Percentiles rank a stretch among this genome's conserved stretches.
Evolutionary conservation across 2,888 invertebrate species (phyloP).

Genomic region (Melieria picta): DNA sequence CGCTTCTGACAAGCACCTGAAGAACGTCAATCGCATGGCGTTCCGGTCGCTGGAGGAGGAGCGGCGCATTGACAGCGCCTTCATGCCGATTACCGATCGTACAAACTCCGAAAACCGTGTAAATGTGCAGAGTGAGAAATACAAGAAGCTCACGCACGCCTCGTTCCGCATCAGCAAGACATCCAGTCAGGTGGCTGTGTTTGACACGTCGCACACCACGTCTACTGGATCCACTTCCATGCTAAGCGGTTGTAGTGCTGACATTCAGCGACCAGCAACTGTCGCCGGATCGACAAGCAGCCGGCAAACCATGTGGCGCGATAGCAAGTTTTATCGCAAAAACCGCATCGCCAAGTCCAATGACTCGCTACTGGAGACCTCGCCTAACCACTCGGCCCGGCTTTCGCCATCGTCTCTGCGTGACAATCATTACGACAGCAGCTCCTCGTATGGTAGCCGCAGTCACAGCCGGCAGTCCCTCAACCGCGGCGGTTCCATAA

Average conservation of each 20-base stretch:
- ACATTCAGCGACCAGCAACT: constrained; percentile 56
- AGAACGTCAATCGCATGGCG: constrained; percentile 63
- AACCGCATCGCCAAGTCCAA: constrained; percentile 66
- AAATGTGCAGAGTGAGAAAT: constrained; percentile 64
- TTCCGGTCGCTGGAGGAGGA: constrained; percentile 66
- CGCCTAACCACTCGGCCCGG: constrained; percentile 57
- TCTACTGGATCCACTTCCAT: constrained; percentile 37
- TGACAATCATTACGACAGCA: constrained; percentile 62
- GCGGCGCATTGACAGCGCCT: constrained; percentile 65
- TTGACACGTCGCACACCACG: constrained; percentile 46
- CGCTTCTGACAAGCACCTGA: constrained; percentile 54
- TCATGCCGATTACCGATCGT: constrained; percentile 63
- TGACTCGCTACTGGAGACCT: constrained; percentile 64
- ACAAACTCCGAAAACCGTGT: constrained; percentile 65
- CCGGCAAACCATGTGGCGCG: constrained; percentile 64
- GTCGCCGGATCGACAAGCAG: constrained; percentile 46
- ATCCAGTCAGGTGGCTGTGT: constrained; percentile 50
- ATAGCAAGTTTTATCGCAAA: constrained; percentile 66
- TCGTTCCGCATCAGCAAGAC: constrained; percentile 65
- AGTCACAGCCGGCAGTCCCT: constrained; percentile 54
- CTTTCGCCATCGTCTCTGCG: constrained; percentile 59
- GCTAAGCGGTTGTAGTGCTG: constrained; percentile 48
- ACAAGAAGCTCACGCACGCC: constrained; percentile 64
- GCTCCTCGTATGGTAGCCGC: constrained; percentile 53
- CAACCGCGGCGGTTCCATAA: constrained; percentile 54